Percentiles rank a stretch among this genome's conserved stretches.
Evolutionary conservation across 2,113 vertebrate species (phyloP).

Genomic region (Anolis carolinensis): DNA sequence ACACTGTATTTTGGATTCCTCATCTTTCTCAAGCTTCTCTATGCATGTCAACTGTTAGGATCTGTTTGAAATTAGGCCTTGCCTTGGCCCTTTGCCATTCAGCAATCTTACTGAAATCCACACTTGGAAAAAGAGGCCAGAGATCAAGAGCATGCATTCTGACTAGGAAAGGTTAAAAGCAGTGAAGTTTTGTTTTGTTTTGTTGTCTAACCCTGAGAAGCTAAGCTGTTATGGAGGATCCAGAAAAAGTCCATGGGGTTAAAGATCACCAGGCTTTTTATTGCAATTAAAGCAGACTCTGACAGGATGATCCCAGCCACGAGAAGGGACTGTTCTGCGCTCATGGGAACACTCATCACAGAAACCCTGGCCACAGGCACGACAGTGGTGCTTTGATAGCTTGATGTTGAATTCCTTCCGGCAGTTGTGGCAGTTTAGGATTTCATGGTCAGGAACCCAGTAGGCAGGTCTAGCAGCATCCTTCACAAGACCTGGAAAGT

Average conservation of each 20-base stretch:
- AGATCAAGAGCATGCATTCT: constrained; percentile 71
- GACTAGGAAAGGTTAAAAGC: constrained; percentile 64
- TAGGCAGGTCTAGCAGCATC: constrained; percentile 94
- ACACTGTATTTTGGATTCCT: constrained; percentile 64
- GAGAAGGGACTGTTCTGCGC: constrained; percentile 90
- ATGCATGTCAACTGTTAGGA: constrained; percentile 35
- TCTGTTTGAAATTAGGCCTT: constrained; percentile 60
- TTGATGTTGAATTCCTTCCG: constrained; percentile 91
- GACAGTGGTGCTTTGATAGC: constrained; percentile 97
- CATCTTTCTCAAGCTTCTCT: constrained; percentile 55
- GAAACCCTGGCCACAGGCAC: constrained; percentile 96
- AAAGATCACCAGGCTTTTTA: constrained; percentile 96
- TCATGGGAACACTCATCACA: constrained; percentile 92
- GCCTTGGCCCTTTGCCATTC: constrained; percentile 3
- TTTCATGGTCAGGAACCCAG: constrained; percentile 98
- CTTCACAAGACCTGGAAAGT: constrained; percentile 87
- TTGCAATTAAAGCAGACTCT: constrained; percentile 92
- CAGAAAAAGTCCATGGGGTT: constrained; percentile 75
- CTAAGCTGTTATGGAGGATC: constrained; percentile 77
- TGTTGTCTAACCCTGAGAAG: constrained; percentile 84
- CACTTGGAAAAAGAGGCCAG: constrained; percentile 54
- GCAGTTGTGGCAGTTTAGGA: constrained; percentile 90
- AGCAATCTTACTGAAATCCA: constrained; percentile 53
- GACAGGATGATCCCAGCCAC: constrained; percentile 98
- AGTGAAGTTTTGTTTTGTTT: constrained; percentile 32